A percentile compares a stretch with the other conserved stretches of the same genome.
Conservation (phyloP, 2,797 vertebrate species). For the Sebastes itinus region DNA sequence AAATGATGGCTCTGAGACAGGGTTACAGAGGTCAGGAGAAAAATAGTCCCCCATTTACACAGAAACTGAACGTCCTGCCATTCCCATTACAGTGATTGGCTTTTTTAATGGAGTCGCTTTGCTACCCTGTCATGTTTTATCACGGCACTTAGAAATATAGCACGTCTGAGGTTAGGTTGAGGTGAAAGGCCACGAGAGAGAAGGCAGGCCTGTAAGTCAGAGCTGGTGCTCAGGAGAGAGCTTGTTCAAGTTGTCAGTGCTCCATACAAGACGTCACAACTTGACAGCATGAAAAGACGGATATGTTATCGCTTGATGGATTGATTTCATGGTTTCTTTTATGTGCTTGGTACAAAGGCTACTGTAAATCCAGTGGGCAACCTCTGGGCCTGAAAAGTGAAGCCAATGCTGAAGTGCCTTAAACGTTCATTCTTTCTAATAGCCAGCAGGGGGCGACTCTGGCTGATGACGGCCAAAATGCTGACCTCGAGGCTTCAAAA, state of each 20-base stretch:
- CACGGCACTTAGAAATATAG: slow-evolving; percentile 15
- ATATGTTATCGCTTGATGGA: not conserved
- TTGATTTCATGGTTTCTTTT: not conserved
- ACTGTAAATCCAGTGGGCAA: no score
- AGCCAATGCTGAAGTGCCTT: no score
- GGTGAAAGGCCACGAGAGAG: slow-evolving; percentile 10
- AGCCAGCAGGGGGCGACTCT: no score
- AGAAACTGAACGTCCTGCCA: slow-evolving; percentile 31
- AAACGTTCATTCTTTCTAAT: no score
- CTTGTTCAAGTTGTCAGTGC: not conserved
- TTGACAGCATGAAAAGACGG: not conserved
- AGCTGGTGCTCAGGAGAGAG: not conserved
- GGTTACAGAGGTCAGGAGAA: slow-evolving; percentile 35
- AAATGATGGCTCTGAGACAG: slow-evolving; percentile 23
- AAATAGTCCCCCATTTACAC: slow-evolving; percentile 18
- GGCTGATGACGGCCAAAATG: no score
- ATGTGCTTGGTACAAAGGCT: not conserved
- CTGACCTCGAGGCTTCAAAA: no score
- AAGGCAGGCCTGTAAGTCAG: not conserved
- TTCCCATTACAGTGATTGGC: slow-evolving; percentile 52
- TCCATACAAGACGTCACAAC: not conserved
- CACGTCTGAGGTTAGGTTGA: slow-evolving; percentile 2
- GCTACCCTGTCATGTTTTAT: slow-evolving; percentile 52
- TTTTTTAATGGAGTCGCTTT: slow-evolving; percentile 52
- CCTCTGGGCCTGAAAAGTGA: no score